Base-by-base conservation (phyloP, 2,888 invertebrate genomes). In the Brachyptera putata region DNA sequence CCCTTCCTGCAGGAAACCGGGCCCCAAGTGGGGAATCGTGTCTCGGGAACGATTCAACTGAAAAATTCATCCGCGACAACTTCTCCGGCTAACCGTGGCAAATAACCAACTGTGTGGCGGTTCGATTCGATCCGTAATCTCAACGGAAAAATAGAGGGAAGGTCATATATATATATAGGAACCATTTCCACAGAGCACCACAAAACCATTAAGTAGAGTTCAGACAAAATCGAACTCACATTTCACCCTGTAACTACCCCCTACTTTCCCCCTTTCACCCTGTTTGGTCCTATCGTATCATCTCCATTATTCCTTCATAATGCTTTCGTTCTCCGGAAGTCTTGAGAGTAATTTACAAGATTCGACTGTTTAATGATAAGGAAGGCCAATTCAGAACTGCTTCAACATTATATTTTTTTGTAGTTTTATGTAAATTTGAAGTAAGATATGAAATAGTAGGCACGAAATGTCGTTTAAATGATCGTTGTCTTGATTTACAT, bases 21-120 rank as follows among this genome's bases (percentile, higher is more conserved):
- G 4, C 16, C 34, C 53, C 53, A 34, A 53, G 53, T 53, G 53
- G 53, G 34, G 53, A 53, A 53, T 36, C 53, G 53, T 53, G 53
- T 53, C 53, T 53, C 21, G 34, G 34, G 53, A 53, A 36, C 34
- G 53, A 18, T 34, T 53, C 53, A n/a, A 53, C 34, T 53, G 53
- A 53, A 53, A 53, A 53, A 53, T 53, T 53, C 53, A 53, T 53
- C 53, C 53, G 22, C 53, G 53, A 53, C 53, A 53, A 53, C 16
- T 53, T 53, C 46, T 24, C 21, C 24, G 36, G 14, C 49, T 49
- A 24, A 25, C 49, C 53, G 53, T 34, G 53, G 53, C 16, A 53
- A 36, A 53, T 34, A 53, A 53, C 34, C 53, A 53, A 53, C 53
- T 34, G 53, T 36, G 34, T 9, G 34, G 18, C n/a, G n/a, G n/a